Percentiles rank a stretch among this genome's conserved stretches.
These are phyloP conservation scores for Buathra laborator DNA, from an alignment of 2,888 invertebrate species.

Conservation along the genomic window DNA sequence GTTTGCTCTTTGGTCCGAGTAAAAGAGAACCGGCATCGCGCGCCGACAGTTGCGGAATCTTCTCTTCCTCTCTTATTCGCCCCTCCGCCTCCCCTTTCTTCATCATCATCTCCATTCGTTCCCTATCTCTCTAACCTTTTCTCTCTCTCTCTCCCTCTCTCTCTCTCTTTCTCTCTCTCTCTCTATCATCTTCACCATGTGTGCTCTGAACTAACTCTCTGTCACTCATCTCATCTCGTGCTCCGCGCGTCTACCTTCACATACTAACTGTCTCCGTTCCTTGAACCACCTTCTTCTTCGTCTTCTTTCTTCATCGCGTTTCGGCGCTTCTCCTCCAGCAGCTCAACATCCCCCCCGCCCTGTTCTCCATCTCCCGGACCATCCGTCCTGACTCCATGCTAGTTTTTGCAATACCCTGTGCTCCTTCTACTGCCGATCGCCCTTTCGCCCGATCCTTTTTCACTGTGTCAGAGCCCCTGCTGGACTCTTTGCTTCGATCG, in stretches of 20 bases:
- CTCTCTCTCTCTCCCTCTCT: conserved; percentile 44
- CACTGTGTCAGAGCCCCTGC: conserved; percentile 55
- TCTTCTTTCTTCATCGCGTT: conserved; percentile 40
- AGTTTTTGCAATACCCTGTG: conserved; percentile 69
- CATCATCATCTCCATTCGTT: conserved; percentile 45
- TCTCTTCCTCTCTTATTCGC: conserved; percentile 61
- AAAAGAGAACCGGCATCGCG: conserved; percentile 77
- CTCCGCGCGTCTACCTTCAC: conserved; percentile 44
- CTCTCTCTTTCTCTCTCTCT: conserved; percentile 1
- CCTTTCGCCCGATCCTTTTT: conserved; percentile 59
- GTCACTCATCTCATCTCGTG: conserved; percentile 56
- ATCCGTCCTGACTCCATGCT: conserved; percentile 54
- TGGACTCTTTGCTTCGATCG: conserved; percentile 34
- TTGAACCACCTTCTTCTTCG: conserved; percentile 51
- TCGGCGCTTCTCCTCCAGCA: conserved; percentile 43
- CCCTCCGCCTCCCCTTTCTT: conserved; percentile 41
- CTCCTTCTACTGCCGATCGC: conserved; percentile 48
- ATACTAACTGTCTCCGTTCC: conserved; percentile 52
- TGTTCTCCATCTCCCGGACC: conserved; percentile 25
- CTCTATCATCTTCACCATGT: conserved; percentile 62
- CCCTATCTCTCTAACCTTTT: conserved; percentile 16
- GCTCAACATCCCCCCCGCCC: conserved; percentile 19
- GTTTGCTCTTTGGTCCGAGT: conserved; percentile 80
- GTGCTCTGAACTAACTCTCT: conserved; percentile 49
- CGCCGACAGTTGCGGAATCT: conserved; percentile 79